Evolutionary conservation across 2,797 vertebrate genomes (phyloP).

Genomic region (Garrulus glandarius): DNA sequence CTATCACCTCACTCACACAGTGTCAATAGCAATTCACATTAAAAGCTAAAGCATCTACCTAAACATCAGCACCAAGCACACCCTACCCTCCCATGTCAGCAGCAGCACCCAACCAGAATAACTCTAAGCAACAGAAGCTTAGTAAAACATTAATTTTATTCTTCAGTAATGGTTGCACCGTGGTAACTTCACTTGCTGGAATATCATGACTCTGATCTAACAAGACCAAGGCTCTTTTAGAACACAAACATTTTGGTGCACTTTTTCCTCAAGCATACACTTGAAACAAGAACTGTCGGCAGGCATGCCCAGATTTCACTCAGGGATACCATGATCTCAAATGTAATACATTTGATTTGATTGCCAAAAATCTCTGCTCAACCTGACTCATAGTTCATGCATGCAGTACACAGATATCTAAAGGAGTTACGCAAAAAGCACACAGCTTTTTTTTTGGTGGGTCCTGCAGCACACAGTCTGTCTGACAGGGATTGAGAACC

Average conservation of each 20-base stretch:
- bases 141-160: neutral
- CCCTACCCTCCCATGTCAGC: fast-evolving
- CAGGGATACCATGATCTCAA: neutral
- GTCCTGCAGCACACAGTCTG: neutral
- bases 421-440: neutral
- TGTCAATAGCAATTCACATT: neutral
- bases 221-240: neutral
- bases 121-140: neutral
- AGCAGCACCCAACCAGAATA: neutral
- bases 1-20: neutral
- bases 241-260: neutral
- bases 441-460: neutral
- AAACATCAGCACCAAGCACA: neutral
- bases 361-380: neutral
- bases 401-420: neutral
- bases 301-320: neutral
- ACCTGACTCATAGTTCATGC: neutral
- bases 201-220: neutral
- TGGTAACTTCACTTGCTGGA: neutral
- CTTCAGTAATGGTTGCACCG: neutral
- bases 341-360: neutral
- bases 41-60: neutral
- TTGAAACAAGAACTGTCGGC: neutral
- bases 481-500: neutral
- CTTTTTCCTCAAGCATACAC: neutral